Percentiles rank a stretch among this genome's conserved stretches.
phyloP scores from a whole-genome alignment of 2,888 invertebrate genomes.

The Himalopsyche tibetana region DNA sequence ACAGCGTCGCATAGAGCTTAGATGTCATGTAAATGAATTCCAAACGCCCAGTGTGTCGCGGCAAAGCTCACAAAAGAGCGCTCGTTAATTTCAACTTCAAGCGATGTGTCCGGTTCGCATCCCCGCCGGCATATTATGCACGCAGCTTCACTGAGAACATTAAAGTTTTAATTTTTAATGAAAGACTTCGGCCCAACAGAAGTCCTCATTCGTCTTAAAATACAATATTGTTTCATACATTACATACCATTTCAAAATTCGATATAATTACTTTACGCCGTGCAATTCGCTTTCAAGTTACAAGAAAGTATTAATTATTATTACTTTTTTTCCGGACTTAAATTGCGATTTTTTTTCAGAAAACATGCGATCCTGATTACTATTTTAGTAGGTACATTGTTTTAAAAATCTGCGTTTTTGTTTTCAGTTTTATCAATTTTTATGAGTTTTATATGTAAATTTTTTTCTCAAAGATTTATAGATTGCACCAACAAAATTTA shows the following conservation, averaged over 20 bases:
- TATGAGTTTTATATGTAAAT: conserved; percentile 43
- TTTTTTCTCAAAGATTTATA: conserved; percentile 46
- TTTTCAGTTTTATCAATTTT: conserved; percentile 17
- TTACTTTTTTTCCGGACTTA: too few species aligned
- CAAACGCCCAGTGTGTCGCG: conserved; percentile 31
- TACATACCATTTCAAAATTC: too few species aligned
- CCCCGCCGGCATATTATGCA: conserved; percentile 1
- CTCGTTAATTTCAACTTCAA: conserved; percentile 60
- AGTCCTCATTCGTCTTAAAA: neutral
- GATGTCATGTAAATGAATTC: conserved; percentile 14
- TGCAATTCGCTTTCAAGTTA: too few species aligned
- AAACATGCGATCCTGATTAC: too few species aligned
- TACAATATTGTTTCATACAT: too few species aligned
- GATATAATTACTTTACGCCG: too few species aligned
- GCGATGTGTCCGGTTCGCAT: conserved; percentile 22
- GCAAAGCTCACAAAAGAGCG: conserved; percentile 45
- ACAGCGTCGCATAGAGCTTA: neutral
- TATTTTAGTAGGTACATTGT: too few species aligned
- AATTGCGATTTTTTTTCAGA: too few species aligned
- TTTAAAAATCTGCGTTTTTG: too few species aligned
- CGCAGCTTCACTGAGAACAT: conserved; percentile 14
- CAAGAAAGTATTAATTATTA: too few species aligned
- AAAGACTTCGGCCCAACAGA: neutral
- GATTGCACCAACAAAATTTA: conserved; percentile 23
- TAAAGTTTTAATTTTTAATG: conserved; percentile 10